phyloP scores from a whole-genome alignment of 2,888 invertebrate species.

The Papilio protenor region DNA sequence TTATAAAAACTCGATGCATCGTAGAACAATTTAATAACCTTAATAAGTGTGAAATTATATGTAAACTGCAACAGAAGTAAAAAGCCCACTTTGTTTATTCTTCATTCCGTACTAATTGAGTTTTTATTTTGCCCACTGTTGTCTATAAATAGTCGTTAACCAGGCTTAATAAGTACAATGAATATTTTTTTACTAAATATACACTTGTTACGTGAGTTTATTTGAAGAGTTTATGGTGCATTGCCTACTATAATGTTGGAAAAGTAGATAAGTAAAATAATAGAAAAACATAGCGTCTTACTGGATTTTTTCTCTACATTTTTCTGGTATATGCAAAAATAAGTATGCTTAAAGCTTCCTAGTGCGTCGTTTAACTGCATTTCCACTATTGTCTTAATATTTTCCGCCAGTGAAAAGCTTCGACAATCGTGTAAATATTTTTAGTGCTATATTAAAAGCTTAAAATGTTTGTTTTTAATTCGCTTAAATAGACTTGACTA shows the following conservation, averaged over 20 bases:
- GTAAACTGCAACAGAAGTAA: conserved; percentile 16
- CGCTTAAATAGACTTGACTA: not conserved
- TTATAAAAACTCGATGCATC: not conserved
- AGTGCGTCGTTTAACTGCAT: not conserved
- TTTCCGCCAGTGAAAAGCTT: not conserved
- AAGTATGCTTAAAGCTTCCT: not conserved
- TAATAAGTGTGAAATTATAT: conserved; percentile 23
- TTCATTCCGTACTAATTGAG: conserved; percentile 26
- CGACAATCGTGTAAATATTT: not conserved
- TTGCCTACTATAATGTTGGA: not conserved
- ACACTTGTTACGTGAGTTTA: not conserved
- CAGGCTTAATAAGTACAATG: not conserved
- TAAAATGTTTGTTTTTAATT: not conserved
- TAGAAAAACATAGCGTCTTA: not conserved
- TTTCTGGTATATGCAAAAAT: not conserved
- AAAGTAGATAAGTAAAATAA: not conserved
- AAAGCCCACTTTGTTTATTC: conserved; percentile 30
- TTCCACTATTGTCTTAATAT: not conserved
- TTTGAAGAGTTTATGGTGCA: not conserved
- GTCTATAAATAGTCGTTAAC: conserved; percentile 30
- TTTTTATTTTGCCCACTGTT: conserved; percentile 27
- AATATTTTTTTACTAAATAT: conserved; percentile 6
- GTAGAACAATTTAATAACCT: conserved; percentile 9
- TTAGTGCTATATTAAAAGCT: not conserved
- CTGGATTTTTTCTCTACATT: not conserved